Conservation (phyloP, 2,888 invertebrate species). For the Epistrophe eligans region DNA sequence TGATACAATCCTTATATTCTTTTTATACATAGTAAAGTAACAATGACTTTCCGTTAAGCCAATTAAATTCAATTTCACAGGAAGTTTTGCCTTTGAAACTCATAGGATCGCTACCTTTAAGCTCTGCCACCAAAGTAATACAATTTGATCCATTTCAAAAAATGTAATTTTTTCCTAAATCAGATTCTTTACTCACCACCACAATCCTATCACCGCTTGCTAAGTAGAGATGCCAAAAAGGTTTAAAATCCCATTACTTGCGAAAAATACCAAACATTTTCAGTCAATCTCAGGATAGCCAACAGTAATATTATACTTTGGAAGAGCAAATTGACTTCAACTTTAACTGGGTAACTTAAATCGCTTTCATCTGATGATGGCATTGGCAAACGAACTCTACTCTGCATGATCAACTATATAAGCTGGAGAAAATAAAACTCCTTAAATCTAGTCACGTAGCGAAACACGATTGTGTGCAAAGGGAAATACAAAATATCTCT, state of each 20-base stretch:
- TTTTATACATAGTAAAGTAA: too few relatives aligned
- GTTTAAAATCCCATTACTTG: conserved; percentile 5
- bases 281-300: background rate
- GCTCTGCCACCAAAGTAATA: background rate
- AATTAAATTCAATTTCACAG: background rate
- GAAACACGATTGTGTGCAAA: conserved; percentile 43
- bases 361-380: conserved; percentile 4
- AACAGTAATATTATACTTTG: conserved; percentile 1
- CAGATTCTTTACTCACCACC: too few relatives aligned
- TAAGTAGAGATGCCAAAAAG: background rate
- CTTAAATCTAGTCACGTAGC: conserved; percentile 61
- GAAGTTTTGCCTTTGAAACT: background rate
- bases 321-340: conserved; percentile 2
- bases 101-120: background rate
- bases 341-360: conserved; percentile 10
- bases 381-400: conserved; percentile 5
- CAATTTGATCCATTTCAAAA: background rate
- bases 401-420: too few relatives aligned
- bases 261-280: too few relatives aligned
- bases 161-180: too few relatives aligned
- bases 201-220: too few relatives aligned
- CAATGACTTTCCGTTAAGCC: background rate
- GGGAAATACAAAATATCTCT: conserved; percentile 61
- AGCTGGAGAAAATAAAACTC: conserved; percentile 35
- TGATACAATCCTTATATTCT: too few relatives aligned